phyloP scores from a whole-genome alignment of 2,888 invertebrate species.

The Pristionchus maxplancki region DNA sequence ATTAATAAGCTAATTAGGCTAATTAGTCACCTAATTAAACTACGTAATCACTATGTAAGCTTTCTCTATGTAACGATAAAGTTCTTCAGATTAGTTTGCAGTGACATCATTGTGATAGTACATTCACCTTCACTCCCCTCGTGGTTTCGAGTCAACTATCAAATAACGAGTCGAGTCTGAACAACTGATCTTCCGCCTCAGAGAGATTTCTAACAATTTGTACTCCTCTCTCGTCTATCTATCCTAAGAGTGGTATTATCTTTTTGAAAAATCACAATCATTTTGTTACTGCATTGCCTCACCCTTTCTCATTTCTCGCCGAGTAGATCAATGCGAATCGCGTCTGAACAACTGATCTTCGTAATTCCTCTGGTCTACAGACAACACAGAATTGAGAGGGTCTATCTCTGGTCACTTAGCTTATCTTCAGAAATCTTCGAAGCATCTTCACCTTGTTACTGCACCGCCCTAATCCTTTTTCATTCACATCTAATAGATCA shows the following conservation, averaged over 20 bases:
- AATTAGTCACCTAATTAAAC: not conserved
- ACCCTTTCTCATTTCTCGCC: not conserved
- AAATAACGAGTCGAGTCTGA: not conserved
- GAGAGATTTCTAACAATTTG: no score
- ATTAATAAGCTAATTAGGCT: conserved; percentile 17
- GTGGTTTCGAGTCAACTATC: not conserved
- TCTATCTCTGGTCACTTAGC: not conserved
- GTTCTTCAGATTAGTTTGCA: not conserved
- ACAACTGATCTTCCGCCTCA: not conserved
- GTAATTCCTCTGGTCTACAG: not conserved
- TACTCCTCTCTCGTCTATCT: no score
- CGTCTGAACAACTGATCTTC: conserved; percentile 34
- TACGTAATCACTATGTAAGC: not conserved
- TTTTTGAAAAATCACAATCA: no score
- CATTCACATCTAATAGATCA: not conserved
- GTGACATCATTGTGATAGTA: not conserved
- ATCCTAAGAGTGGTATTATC: no score
- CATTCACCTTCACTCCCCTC: not conserved
- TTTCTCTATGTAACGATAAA: not conserved
- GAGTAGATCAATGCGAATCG: not conserved
- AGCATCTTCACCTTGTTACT: no score
- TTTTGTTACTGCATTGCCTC: no score
- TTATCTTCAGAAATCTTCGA: not conserved
- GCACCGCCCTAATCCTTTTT: not conserved
- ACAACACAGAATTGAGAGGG: not conserved